Evolutionary conservation across 2,888 invertebrate species (phyloP).

Genomic region (Cataglyphis albicans): DNA sequence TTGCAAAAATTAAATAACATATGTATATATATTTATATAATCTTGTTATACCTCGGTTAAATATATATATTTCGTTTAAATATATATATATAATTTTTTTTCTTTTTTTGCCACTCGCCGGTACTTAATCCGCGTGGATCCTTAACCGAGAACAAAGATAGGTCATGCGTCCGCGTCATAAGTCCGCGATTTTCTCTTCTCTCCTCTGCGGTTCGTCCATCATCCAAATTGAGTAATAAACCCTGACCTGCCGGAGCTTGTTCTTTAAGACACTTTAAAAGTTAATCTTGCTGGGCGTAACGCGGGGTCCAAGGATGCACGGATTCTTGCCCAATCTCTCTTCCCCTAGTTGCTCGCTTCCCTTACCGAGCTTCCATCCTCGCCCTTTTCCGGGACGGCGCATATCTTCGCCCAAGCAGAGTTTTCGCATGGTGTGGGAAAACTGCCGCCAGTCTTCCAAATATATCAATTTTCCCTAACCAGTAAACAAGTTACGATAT

Average conservation of each 20-base stretch:
- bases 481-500: constrained; percentile 41
- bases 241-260: constrained; percentile 64
- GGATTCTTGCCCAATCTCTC: constrained; percentile 63
- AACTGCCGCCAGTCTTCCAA: constrained; percentile 60
- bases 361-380: constrained; percentile 38
- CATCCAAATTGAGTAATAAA: constrained; percentile 84
- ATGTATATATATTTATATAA: not conserved
- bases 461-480: constrained; percentile 55
- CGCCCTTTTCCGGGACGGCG: constrained; percentile 48
- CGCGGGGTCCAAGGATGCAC: constrained; percentile 61
- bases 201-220: constrained; percentile 76
- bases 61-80: not conserved
- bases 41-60: not conserved
- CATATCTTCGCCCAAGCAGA: constrained; percentile 53
- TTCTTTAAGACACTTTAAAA: constrained; percentile 79
- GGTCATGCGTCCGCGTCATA: constrained; percentile 26
- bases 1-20: not conserved
- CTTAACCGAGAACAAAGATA: constrained; percentile 48
- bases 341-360: constrained; percentile 25
- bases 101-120: not conserved
- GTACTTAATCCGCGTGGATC: constrained; percentile 65
- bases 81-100: not conserved
- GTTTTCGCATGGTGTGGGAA: constrained; percentile 45
- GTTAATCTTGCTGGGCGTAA: constrained; percentile 79
- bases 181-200: constrained; percentile 3